These are phyloP conservation scores for Physocephala rufipes DNA, from an alignment of 2,888 invertebrate genomes.

Conservation along the genomic window DNA sequence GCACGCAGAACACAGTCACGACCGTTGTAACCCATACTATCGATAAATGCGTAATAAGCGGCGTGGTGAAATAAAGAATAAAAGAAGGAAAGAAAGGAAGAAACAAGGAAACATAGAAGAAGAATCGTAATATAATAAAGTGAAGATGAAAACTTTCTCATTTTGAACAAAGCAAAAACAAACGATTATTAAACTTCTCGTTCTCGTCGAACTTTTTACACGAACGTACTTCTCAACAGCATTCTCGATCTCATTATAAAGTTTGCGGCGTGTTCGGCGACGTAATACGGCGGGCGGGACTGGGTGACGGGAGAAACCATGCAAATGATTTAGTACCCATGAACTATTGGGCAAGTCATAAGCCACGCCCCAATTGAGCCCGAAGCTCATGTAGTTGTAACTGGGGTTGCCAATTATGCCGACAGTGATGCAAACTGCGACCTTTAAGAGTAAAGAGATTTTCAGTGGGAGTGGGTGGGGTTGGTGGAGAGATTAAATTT, in stretches of 20 bases:
- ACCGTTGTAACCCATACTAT: slow-evolving; percentile 81
- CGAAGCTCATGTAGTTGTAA: slow-evolving; percentile 71
- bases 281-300: slow-evolving; percentile 65
- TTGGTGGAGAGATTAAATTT: too few species aligned
- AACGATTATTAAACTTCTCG: neutral
- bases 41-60: slow-evolving; percentile 49
- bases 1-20: slow-evolving; percentile 76
- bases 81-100: neutral
- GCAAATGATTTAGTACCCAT: slow-evolving; percentile 64
- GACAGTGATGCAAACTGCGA: slow-evolving; percentile 72
- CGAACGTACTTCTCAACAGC: slow-evolving; percentile 73
- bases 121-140: neutral
- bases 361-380: slow-evolving; percentile 76
- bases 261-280: slow-evolving; percentile 63
- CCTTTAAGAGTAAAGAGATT: slow-evolving; percentile 47
- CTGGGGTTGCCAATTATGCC: slow-evolving; percentile 70
- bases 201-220: neutral
- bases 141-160: neutral
- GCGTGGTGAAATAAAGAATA: too few species aligned
- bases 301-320: slow-evolving; percentile 55
- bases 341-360: slow-evolving; percentile 72
- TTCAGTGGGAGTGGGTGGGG: neutral
- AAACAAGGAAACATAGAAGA: slow-evolving; percentile 1
- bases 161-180: too few species aligned
- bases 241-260: slow-evolving; percentile 60